Evolutionary conservation across 2,113 vertebrate genomes (phyloP), one percentile per base, ranked within the genome.

Genomic region (Alligator mississippiensis): DNA sequence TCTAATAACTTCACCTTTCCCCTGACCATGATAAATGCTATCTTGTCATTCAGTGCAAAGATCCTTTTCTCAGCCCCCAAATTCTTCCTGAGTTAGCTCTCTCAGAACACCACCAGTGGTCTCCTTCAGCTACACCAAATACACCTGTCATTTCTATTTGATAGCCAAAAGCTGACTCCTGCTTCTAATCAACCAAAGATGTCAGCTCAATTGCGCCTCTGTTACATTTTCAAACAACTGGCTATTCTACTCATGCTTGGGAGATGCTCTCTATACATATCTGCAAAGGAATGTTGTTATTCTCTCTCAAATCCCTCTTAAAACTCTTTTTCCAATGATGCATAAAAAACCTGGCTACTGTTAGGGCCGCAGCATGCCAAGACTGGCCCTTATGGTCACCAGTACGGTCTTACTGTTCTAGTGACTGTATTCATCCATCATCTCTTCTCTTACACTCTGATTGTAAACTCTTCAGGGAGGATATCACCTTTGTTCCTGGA

Each of bases 1-100:
- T 16, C 0, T 6, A 13, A 47, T 9, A 4, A 28, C 1, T 3
- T 64, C 17, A 30, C 66, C 18, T 19, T 60, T 75, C 55, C 22
- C 27, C 30, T 59, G 47, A 47, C 1, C 1, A 34, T 64, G 63
- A 64, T 27, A 64, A 25, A 64, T 64, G 13, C 1, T 3, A 84
- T 68, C 59, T 64, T 28, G 15, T 38, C 59, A 76, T 84, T 66
- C 25, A 15, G 77, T 54, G 22, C 66, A 27, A 34, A 34, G n/a
- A 68, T 19, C 66, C n/a, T 68, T 68, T 68, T 30, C 18, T 47
- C 7, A 47, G 47, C 7, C 60, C 54, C 16, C 77, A 22, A 27
- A 27, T 54, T 16, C 11, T 13, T 19, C 5, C 27, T 17, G 19
- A 17, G 9, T 66, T 60, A 27, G 25, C 27, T 80, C 19, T 28